phyloP scores from a whole-genome alignment of 2,797 vertebrate genomes.

The Sebastiscus albofasciatus region DNA sequence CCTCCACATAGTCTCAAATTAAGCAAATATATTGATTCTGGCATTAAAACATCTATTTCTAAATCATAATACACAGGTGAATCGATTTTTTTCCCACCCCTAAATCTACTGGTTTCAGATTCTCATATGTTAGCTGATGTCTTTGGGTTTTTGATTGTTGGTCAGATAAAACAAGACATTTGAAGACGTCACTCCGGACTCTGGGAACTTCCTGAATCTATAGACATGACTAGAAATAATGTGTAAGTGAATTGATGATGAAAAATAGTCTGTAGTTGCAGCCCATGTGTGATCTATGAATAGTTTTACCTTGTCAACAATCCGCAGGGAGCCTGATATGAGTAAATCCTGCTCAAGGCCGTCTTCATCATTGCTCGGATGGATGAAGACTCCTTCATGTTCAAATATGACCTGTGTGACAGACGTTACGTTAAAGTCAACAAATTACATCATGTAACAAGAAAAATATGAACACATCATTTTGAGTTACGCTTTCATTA shows the following conservation, averaged over 20 bases:
- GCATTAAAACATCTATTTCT: too few relatives aligned
- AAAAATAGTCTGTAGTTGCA: background rate
- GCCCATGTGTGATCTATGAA: background rate
- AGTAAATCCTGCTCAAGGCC: constrained; percentile 88
- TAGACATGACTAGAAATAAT: background rate
- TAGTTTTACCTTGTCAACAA: constrained; percentile 90
- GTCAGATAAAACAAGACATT: too few relatives aligned
- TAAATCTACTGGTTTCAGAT: too few relatives aligned
- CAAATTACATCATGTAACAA: background rate
- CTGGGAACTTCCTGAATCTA: background rate
- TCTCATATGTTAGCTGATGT: too few relatives aligned
- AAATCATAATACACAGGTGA: too few relatives aligned
- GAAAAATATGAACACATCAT: too few relatives aligned
- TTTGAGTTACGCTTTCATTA: too few relatives aligned
- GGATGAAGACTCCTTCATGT: constrained; percentile 94
- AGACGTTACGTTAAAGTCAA: background rate
- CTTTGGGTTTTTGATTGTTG: too few relatives aligned
- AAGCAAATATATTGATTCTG: too few relatives aligned
- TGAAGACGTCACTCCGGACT: too few relatives aligned
- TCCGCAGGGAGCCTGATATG: constrained; percentile 87
- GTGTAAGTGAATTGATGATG: background rate
- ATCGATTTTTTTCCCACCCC: too few relatives aligned
- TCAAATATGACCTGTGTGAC: constrained; percentile 89
- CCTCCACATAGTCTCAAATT: too few relatives aligned
- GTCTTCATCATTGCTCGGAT: constrained; percentile 86